Base-by-base conservation (phyloP, 2,888 invertebrate species). In the Acleris literana region DNA sequence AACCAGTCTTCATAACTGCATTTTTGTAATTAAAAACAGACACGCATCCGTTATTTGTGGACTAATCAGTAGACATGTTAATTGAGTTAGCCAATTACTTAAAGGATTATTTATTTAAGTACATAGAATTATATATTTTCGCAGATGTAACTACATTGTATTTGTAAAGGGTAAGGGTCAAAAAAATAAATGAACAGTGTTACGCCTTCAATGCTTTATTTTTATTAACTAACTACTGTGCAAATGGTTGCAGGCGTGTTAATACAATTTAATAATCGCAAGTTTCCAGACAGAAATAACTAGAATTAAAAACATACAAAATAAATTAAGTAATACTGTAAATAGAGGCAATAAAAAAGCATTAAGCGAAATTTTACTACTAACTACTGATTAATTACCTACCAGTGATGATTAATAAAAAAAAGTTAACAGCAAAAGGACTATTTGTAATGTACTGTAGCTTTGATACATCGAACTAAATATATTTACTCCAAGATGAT, bases 151-250 rank as follows among this genome's bases (percentile, higher is more conserved):
- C 1, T 22, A 25, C 17, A n/a, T 13, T 6, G 44, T 17, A 46
- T 46, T 4, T 25, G 67, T 69, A 65, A 72, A 72, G 72, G 69
- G 69, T 67, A 67, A 69, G 69, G 73, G 70, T 70, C 69, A 69
- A 64, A 69, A 67, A 70, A 73, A 72, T 67, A 68, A 71, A 64
- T 68, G 54, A 62, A 67, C 62, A 59, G 55, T 18, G 46, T 64
- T 57, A 57, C 57, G 66, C 64, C 60, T 71, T 68, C 20, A 65
- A 65, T 51, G 56, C 48, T 68, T 65, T 64, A 54, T 60, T 69
- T 39, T 29, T n/a, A 52, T 70, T 60, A 20, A 68, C 61, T 60
- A 68, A 25, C 53, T 58, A 65, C 58, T 57, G 52, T 55, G 59
- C 48, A 63, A 49, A 54, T 56, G 48, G n/a, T 54, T 18, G 17